These are phyloP conservation scores for Myrmecophaga tridactyla DNA, from an alignment of 2,113 vertebrate species.

Conservation along the genomic window DNA sequence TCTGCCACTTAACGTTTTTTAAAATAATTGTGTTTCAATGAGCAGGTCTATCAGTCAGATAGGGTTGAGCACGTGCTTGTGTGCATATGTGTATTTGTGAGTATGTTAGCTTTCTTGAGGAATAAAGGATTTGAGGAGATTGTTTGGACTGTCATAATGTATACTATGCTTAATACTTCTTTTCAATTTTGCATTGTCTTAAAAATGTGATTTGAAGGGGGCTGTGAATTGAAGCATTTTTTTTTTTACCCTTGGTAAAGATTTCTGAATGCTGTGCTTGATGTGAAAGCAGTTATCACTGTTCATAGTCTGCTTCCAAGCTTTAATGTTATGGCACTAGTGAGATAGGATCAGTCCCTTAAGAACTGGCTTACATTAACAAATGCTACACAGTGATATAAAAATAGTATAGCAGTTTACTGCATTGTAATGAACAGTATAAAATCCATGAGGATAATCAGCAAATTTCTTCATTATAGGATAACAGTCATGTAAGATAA, in stretches of 20 bases:
- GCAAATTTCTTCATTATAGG: neutral
- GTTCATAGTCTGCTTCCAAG: neutral
- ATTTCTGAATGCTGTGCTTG: neutral
- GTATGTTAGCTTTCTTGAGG: neutral
- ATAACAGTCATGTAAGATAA: neutral
- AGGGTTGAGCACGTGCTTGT: neutral
- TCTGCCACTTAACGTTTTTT: neutral
- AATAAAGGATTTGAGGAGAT: neutral
- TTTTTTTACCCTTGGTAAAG: neutral
- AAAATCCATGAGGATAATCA: neutral
- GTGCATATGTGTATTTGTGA: neutral
- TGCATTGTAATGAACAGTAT: neutral
- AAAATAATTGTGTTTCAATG: neutral
- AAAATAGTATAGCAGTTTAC: neutral
- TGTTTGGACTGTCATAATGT: neutral
- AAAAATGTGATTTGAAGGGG: neutral
- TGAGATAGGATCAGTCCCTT: neutral
- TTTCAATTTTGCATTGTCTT: neutral
- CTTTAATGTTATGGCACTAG: neutral
- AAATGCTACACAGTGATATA: neutral
- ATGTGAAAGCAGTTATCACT: neutral
- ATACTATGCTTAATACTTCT: neutral
- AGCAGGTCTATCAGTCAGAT: neutral
- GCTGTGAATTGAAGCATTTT: neutral
- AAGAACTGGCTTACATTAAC: neutral